phyloP scores from a whole-genome alignment of 2,113 vertebrate species.

The Asarcornis scutulata region DNA sequence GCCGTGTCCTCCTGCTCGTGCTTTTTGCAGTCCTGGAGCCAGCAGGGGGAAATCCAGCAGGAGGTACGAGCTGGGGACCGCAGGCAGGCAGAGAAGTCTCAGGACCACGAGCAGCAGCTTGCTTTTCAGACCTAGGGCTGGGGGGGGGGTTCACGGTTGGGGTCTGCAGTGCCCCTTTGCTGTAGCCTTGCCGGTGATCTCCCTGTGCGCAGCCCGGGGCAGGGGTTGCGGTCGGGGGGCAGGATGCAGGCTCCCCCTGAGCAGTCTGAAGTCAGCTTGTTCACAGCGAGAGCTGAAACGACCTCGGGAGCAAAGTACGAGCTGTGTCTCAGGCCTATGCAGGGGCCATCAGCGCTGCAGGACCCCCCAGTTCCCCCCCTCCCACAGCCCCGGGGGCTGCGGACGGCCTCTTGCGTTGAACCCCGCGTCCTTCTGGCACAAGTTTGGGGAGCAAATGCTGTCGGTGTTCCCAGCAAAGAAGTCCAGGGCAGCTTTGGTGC shows the following conservation, averaged over 20 bases:
- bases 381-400: neutral
- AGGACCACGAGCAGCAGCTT: neutral
- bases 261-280: rapidly evolving
- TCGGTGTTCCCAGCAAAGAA: neutral
- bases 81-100: neutral
- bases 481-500: neutral
- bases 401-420: neutral
- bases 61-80: rapidly evolving
- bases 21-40: neutral
- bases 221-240: rapidly evolving
- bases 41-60: rapidly evolving
- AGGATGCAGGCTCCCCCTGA: neutral
- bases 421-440: neutral
- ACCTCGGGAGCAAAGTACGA: too few relatives aligned
- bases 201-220: neutral
- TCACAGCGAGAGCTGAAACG: neutral
- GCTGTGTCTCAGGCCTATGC: too few relatives aligned
- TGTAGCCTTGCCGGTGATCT: rapidly evolving
- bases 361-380: neutral
- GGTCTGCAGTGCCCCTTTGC: neutral
- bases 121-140: rapidly evolving
- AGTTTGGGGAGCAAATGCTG: neutral
- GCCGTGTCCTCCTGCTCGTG: neutral
- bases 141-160: neutral
- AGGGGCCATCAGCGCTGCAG: neutral